phyloP scores from a whole-genome alignment of 1,140 invertebrate species.

The Aphelinus certus region DNA sequence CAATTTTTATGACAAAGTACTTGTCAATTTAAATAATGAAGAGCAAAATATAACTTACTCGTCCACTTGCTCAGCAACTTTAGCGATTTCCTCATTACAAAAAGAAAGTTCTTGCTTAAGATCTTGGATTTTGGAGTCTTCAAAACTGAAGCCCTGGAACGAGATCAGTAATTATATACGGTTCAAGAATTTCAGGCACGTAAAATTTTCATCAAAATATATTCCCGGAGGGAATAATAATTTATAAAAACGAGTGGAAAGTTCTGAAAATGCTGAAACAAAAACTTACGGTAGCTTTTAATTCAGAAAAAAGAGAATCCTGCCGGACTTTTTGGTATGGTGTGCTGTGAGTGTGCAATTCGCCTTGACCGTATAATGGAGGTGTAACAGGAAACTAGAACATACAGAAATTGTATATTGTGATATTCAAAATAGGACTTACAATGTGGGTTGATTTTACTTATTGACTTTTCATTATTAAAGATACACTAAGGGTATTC shows the following conservation, averaged over 20 bases:
- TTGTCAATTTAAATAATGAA: too few species aligned
- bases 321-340: constrained; percentile 21
- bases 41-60: constrained; percentile 29
- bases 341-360: constrained; percentile 37
- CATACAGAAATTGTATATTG: not conserved
- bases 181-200: constrained; percentile 9
- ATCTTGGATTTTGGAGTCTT: constrained; percentile 38
- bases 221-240: not conserved
- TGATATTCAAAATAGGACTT: not conserved
- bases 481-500: too few species aligned
- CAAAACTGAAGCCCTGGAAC: constrained; percentile 44
- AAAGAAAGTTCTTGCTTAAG: constrained; percentile 42
- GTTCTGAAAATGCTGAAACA: not conserved
- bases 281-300: constrained; percentile 47
- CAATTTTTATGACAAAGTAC: too few species aligned
- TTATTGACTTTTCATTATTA: too few species aligned
- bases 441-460: too few species aligned
- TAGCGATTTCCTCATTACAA: constrained; percentile 41
- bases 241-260: not conserved
- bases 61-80: constrained; percentile 35
- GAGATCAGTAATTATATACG: not conserved
- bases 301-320: constrained; percentile 44
- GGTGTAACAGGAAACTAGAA: constrained; percentile 40
- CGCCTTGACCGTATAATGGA: constrained; percentile 21
- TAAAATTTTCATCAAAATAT: constrained; percentile 1